These are phyloP conservation scores for Tichodroma muraria DNA, from an alignment of 2,113 vertebrate genomes.

Conservation along the genomic window DNA sequence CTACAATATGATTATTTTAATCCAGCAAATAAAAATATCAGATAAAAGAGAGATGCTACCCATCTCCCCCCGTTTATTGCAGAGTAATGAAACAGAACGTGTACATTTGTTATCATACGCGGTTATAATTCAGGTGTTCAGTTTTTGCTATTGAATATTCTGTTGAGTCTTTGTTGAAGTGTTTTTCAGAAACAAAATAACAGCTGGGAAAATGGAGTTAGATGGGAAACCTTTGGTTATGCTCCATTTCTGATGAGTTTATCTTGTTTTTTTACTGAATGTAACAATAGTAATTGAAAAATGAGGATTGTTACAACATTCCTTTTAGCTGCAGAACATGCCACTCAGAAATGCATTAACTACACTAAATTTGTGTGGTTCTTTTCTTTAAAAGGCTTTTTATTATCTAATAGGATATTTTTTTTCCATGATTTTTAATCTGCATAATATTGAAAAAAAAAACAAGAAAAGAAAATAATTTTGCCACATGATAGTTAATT, in stretches of 20 bases:
- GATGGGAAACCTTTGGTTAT: background rate
- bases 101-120: background rate
- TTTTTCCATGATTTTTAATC: background rate
- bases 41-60: background rate
- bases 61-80: background rate
- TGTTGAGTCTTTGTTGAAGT: background rate
- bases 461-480: background rate
- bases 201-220: background rate
- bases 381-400: background rate
- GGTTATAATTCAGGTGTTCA: background rate
- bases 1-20: background rate
- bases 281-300: background rate
- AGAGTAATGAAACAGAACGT: background rate
- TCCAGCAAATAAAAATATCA: background rate
- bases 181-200: background rate
- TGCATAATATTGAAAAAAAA: background rate
- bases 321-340: background rate
- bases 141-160: background rate
- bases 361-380: background rate
- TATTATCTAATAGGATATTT: background rate
- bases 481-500: background rate
- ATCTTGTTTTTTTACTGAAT: background rate
- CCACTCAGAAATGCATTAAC: background rate
- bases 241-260: background rate
- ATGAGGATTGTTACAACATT: background rate